Evolutionary conservation across 30 jellyfish, hydroid and myxozoan genomes (phyloP).

Genomic region (Cassiopea andromeda): DNA sequence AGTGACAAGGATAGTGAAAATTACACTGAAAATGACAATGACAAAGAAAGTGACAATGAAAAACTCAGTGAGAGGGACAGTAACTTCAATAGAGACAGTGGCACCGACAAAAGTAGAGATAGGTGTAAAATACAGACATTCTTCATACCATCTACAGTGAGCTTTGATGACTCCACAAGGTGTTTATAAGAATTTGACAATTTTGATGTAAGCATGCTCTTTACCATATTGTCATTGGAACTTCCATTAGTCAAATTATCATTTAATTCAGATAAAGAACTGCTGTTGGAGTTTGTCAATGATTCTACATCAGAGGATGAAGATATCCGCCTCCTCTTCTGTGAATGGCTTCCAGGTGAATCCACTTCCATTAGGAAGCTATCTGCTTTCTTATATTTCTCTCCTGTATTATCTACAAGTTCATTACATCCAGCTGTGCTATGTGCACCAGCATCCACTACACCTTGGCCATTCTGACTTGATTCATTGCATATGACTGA

Average conservation of each 20-base stretch:
- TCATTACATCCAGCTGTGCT: not conserved
- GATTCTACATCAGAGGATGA: slow-evolving; percentile 34
- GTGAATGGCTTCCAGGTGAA: slow-evolving; percentile 2
- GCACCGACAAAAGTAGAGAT: not conserved
- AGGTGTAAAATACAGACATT: not conserved
- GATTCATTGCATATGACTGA: not conserved
- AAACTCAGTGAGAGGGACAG: too few species aligned
- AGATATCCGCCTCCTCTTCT: slow-evolving; percentile 27
- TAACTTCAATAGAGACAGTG: not conserved
- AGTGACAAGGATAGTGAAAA: too few species aligned
- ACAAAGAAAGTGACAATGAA: too few species aligned
- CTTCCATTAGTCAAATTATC: not conserved
- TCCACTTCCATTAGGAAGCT: slow-evolving; percentile 35
- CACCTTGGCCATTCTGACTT: not conserved
- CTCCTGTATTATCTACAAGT: not conserved
- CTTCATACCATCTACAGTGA: slow-evolving; percentile 53
- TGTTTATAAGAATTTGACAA: slow-evolving; percentile 45
- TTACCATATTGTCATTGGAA: not conserved
- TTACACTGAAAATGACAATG: too few species aligned
- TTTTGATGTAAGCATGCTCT: slow-evolving; percentile 1
- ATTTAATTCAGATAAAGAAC: slow-evolving; percentile 3
- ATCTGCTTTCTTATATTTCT: not conserved
- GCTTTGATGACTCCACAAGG: slow-evolving; percentile 44
- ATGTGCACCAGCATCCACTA: not conserved
- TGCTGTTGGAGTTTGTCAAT: not conserved